phyloP scores from a whole-genome alignment of 2,113 vertebrate genomes.

The Sceloporus undulatus region DNA sequence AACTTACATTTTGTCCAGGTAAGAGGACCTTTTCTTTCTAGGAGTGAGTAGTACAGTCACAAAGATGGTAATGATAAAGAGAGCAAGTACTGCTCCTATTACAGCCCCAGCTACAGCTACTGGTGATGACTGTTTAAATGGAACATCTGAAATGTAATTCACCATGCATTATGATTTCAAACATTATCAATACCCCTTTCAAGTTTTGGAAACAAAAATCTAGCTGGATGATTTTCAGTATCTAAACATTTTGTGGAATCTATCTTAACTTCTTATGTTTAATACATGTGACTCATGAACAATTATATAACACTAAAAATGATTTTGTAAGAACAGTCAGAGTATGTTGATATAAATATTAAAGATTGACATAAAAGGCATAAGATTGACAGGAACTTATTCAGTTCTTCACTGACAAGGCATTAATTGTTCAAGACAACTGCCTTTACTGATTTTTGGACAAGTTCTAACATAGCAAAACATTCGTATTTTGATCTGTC shows the following conservation, averaged over 20 bases:
- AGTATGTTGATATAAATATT: not conserved
- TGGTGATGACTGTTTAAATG: constrained; percentile 87
- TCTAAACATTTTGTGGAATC: constrained; percentile 7
- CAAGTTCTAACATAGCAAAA: not conserved
- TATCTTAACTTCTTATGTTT: not conserved
- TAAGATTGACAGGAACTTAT: constrained; percentile 11
- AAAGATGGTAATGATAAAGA: constrained; percentile 93
- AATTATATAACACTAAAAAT: not conserved
- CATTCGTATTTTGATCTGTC: not conserved
- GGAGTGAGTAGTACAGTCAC: constrained; percentile 88
- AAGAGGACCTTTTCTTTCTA: constrained; percentile 81
- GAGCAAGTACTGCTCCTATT: constrained; percentile 92
- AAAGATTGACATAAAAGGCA: not conserved
- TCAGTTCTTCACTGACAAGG: not conserved
- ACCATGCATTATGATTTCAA: constrained; percentile 67
- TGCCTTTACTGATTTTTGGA: not conserved
- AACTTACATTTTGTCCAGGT: constrained; percentile 85
- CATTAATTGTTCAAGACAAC: not conserved
- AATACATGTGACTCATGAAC: not conserved
- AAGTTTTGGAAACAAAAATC: constrained; percentile 23
- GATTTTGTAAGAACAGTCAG: not conserved
- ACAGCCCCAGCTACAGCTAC: constrained; percentile 90
- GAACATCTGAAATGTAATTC: constrained; percentile 80
- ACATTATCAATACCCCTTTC: constrained; percentile 18
- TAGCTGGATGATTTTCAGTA: not conserved